phyloP scores from a whole-genome alignment of 2,113 vertebrate species.

The Microtus pennsylvanicus region DNA sequence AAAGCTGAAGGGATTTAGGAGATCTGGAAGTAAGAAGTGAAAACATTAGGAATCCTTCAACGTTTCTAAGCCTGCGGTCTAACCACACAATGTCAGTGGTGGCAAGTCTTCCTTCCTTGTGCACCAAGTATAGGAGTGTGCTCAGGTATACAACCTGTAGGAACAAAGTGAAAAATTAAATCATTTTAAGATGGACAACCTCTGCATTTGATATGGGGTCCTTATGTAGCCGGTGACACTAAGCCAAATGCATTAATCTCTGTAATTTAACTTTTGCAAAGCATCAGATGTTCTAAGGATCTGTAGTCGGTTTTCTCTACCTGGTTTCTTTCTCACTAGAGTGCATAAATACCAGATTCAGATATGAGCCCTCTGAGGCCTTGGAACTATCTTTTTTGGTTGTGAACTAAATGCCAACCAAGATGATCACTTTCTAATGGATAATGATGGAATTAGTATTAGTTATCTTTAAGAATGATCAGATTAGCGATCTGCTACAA shows the following conservation, averaged over 20 bases:
- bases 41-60: neutral
- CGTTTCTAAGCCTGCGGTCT: too few species aligned
- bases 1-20: neutral
- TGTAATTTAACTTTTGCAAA: neutral
- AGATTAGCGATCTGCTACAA: neutral
- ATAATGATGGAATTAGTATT: neutral
- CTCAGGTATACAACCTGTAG: neutral
- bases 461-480: neutral
- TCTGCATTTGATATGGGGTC: neutral
- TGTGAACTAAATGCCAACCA: neutral
- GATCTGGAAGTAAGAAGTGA: neutral
- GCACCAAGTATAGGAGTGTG: accelerated
- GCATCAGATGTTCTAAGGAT: neutral
- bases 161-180: neutral
- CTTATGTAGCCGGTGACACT: neutral
- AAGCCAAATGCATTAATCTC: neutral
- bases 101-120: accelerated
- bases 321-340: neutral
- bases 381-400: neutral
- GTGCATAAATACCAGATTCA: neutral
- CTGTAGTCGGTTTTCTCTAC: neutral
- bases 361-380: neutral
- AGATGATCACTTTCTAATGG: neutral
- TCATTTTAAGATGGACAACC: neutral
- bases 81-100: neutral